Evolutionary conservation across 2,797 vertebrate species (phyloP).

Genomic region (Kryptopterus vitreolus): DNA sequence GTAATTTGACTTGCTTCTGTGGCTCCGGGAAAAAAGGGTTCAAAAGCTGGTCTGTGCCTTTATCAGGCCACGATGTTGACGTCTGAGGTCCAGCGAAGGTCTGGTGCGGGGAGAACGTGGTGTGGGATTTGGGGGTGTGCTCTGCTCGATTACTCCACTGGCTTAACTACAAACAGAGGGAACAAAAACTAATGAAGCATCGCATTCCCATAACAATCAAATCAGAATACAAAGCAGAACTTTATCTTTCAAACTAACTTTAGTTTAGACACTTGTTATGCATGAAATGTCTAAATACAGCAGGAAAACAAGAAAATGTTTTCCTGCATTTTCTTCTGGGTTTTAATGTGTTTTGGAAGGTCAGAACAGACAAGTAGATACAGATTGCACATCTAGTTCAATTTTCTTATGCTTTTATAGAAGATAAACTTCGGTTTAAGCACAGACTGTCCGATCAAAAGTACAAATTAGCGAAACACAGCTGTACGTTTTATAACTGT

Average conservation of each 20-base stretch:
- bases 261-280: neutral
- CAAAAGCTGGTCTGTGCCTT: constrained; percentile 43
- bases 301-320: too few species aligned
- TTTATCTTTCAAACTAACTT: neutral
- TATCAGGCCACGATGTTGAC: constrained; percentile 30
- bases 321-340: too few species aligned
- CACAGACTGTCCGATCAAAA: neutral
- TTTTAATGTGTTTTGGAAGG: too few species aligned
- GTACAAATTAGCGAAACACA: neutral
- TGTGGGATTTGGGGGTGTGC: constrained; percentile 1
- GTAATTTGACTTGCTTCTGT: constrained; percentile 43
- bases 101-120: constrained; percentile 2
- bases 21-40: constrained; percentile 36
- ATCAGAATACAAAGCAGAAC: neutral
- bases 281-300: neutral
- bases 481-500: too few species aligned
- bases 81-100: neutral
- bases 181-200: constrained; percentile 8
- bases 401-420: neutral
- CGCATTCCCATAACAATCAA: neutral
- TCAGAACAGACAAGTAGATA: neutral
- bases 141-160: constrained; percentile 8
- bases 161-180: constrained; percentile 33
- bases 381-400: neutral
- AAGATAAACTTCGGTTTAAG: neutral